Base-by-base conservation (phyloP, 1,140 invertebrate genomes). In the Aphelinus certus region DNA sequence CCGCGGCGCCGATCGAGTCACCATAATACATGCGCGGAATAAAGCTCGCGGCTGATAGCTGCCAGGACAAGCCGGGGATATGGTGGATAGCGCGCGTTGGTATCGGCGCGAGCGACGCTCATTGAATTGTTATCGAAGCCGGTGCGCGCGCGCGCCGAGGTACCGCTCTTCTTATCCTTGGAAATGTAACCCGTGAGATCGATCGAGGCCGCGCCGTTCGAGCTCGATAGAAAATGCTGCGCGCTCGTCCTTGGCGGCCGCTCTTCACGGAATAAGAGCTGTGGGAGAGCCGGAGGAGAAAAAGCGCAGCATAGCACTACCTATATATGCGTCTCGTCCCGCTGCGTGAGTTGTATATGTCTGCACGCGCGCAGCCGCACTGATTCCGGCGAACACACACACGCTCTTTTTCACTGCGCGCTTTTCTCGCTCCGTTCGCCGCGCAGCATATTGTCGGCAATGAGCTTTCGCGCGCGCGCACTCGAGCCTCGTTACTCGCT, bases 191-290 rank as follows among this genome's bases (percentile, higher is more conserved):
- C 48, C 26, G 51, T 47, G 60, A 56, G 64, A 67, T 73, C 57
- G 72, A 67, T 62, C 64, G 57, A 46, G 46, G 57, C n/a, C 49
- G n/a, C 68, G 63, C 49, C 26, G 26, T 26, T 58, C 4, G 57
- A 6, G 26, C 26, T 26, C 7, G 48, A 2, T 67, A 26, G 53
- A 73, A 63, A 57, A 74, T 58, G 26, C 57, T 49, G 3, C 26
- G 26, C 73, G 51, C 62, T 69, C 45, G 73, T 57, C 73, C 73
- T 74, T 69, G 65, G 58, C 42, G 46, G 53, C 63, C 63, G 49
- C 53, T 55, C 10, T 43, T 43, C 61, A 67, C 67, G 47, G 57
- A 55, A 43, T 43, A 43, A 66, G 62, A 61, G 42, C 45, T 60
- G 42, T 45, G 49, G 42, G 42, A 47, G 2, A 62, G 3, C 60